phyloP scores from a whole-genome alignment of 2,888 invertebrate species.

The Morinoia aosen region DNA sequence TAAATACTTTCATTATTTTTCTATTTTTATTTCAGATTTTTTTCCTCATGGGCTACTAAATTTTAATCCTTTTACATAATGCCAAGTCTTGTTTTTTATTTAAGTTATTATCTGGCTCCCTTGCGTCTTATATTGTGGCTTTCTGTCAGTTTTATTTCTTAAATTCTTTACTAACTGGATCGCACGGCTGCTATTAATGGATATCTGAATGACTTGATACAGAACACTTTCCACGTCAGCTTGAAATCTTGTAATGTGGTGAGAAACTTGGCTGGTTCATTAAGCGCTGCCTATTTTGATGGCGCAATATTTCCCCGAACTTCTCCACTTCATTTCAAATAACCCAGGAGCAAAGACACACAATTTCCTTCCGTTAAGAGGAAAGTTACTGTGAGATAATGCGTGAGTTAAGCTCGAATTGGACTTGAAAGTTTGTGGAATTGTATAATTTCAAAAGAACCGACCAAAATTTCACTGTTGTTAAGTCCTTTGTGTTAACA shows the following conservation, averaged over 20 bases:
- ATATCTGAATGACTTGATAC: background rate
- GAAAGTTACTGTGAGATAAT: background rate
- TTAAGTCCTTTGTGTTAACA: background rate
- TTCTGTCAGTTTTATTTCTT: background rate
- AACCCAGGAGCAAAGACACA: background rate
- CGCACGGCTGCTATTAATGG: background rate
- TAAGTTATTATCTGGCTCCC: too few relatives aligned
- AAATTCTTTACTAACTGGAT: background rate
- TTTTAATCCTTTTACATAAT: too few relatives aligned
- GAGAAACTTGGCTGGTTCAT: background rate
- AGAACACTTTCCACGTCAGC: background rate
- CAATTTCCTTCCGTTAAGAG: conserved; percentile 3
- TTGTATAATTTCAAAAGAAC: background rate
- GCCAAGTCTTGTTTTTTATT: too few relatives aligned
- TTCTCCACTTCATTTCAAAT: background rate
- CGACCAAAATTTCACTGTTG: background rate
- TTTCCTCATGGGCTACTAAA: too few relatives aligned
- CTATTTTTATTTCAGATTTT: too few relatives aligned
- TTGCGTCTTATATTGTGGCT: background rate
- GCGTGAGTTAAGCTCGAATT: background rate
- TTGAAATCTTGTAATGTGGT: background rate
- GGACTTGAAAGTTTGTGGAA: background rate
- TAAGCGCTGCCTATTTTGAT: background rate
- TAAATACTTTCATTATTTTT: too few relatives aligned
- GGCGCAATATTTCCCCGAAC: background rate